These are phyloP conservation scores for Cebus imitator DNA, from an alignment of 2,113 vertebrate genomes.

Conservation along the genomic window DNA sequence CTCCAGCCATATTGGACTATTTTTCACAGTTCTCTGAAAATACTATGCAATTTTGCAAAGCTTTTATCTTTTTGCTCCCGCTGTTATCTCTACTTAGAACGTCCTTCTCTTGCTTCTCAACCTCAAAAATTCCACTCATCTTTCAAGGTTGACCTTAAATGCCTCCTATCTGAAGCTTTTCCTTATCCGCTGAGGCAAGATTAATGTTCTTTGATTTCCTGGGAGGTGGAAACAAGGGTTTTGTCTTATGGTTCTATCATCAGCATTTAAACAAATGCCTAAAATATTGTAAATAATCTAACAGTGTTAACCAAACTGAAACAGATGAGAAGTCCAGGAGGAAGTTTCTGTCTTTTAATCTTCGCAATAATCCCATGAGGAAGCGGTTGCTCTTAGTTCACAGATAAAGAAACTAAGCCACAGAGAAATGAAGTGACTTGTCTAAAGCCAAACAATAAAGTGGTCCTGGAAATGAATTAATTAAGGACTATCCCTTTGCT, in stretches of 20 bases:
- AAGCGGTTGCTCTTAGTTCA: background rate
- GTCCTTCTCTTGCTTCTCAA: background rate
- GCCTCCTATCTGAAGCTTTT: background rate
- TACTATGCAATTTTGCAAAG: background rate
- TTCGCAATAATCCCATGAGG: conserved; percentile 8
- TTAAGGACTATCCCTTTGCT: background rate
- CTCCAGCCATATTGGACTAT: conserved; percentile 1
- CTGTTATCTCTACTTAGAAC: conserved; percentile 29
- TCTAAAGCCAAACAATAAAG: background rate
- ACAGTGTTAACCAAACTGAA: background rate
- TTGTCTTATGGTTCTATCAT: background rate
- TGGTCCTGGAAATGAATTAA: background rate
- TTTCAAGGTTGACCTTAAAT: conserved; percentile 11
- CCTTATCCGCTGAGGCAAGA: conserved; percentile 20
- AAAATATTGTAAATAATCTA: conserved; percentile 1
- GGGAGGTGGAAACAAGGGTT: background rate
- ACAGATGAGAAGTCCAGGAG: background rate
- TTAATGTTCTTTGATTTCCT: background rate
- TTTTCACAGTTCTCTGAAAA: conserved; percentile 41
- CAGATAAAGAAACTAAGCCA: conserved; percentile 13
- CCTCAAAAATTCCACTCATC: background rate
- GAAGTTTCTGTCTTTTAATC: background rate
- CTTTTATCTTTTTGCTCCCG: conserved; percentile 14
- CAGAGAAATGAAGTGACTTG: conserved; percentile 16
- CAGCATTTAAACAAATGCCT: conserved; percentile 29